Evolutionary conservation across 2,888 invertebrate species (phyloP).

Genomic region (Epiblema foenella): DNA sequence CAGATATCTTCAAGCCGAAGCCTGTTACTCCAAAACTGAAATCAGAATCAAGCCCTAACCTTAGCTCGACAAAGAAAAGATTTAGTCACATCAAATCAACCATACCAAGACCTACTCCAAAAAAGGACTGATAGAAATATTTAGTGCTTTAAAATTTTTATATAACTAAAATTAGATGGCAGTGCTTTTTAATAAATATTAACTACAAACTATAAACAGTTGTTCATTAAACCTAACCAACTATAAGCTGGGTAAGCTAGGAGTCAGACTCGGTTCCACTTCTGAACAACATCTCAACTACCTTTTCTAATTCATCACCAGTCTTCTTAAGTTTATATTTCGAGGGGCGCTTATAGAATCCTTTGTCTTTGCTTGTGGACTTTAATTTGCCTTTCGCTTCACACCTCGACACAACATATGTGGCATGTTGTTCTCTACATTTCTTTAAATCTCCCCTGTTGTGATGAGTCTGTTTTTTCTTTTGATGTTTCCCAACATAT

Average conservation of each 20-base stretch:
- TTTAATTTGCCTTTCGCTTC: slow-evolving; percentile 52
- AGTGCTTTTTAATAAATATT: slow-evolving; percentile 32
- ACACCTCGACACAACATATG: slow-evolving; percentile 52
- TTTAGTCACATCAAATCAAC: slow-evolving; percentile 77
- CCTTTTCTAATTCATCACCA: slow-evolving; percentile 66
- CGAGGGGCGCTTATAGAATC: slow-evolving; percentile 52
- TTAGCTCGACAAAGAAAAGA: slow-evolving; percentile 67
- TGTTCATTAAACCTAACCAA: slow-evolving; percentile 32
- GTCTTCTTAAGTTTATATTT: slow-evolving; percentile 63
- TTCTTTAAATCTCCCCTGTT: slow-evolving; percentile 57
- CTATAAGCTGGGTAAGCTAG: slow-evolving; percentile 12
- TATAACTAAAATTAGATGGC: slow-evolving; percentile 25
- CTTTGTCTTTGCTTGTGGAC: slow-evolving; percentile 55
- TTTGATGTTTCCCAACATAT: slow-evolving; percentile 51
- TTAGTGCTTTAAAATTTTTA: slow-evolving; percentile 23
- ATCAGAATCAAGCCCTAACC: slow-evolving; percentile 62
- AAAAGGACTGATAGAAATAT: slow-evolving; percentile 60
- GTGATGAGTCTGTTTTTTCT: slow-evolving; percentile 50
- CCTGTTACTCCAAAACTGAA: slow-evolving; percentile 58
- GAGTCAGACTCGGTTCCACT: slow-evolving; percentile 64
- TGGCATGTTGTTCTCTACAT: slow-evolving; percentile 59
- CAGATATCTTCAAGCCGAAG: slow-evolving; percentile 70
- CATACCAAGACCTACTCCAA: slow-evolving; percentile 67
- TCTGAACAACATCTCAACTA: slow-evolving; percentile 69
- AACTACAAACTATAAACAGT: slow-evolving; percentile 38